Evolutionary conservation across 2,888 invertebrate species (phyloP), one percentile per base, ranked within the genome.

Genomic region (Himalopsyche kuldschensis): DNA sequence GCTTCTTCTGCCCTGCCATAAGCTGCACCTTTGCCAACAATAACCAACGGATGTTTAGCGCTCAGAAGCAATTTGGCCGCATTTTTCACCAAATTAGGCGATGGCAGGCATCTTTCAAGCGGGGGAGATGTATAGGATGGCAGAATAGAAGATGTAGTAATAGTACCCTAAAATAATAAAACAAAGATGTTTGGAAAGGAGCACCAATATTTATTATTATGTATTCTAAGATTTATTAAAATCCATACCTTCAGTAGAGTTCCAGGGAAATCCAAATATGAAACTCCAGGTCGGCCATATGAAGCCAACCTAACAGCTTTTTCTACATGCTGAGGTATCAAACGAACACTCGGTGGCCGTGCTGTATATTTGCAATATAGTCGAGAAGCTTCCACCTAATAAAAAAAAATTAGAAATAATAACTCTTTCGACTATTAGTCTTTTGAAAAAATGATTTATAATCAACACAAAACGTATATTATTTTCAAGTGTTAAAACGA

Each of bases 201-300:
- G 15, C 69, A 69, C 3, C 30, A 4, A 31, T 41, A 41, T 41
- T 41, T 41, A 15, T 41, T 41, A 15, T 41, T 11, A 3, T 46
- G 46, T 5, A 78, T 11, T 46, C 46, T 24, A 78, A 78, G 20
- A 1, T 4, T 15, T 31, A 20, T 78, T 41, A 46, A 46, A 55
- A 30, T 63, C 2, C 27, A 20, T 87, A 91, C 94, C 88, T 92
- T 93, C 55, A 97, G 90, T 63, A 97, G 89, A 86, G 98, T 98
- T 30, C 96, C 98, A 0, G 98, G 97, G 88, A 99, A 94, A 89
- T 99, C 99, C 84, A 99, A 91, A 89, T 99, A 99, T 10, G 94
- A 92, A 2, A 95, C 96, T 86, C 98, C 99, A 17, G 98, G 98
- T 82, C 98, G 93, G 10, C 99, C 99, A 88, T 95, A 96, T 69